Evolutionary conservation across 2,797 vertebrate genomes (phyloP), one percentile per base, ranked within the genome.

Genomic region (Philypnodon macrostomus): DNA sequence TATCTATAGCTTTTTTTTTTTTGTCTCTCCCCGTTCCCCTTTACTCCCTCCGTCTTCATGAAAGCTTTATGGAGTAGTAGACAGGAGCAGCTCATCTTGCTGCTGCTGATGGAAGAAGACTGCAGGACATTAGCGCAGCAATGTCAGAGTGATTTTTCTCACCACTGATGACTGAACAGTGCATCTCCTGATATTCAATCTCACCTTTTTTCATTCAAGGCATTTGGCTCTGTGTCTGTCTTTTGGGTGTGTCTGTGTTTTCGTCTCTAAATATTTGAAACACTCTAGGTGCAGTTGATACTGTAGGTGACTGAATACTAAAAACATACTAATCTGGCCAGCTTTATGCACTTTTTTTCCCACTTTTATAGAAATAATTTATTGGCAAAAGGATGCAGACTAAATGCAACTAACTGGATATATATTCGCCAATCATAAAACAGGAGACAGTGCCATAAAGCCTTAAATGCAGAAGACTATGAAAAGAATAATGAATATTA

Each of bases 21-120:
- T 42, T 29, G 36, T 57, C 45, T 63, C 46, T 62, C 48, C n/a
- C n/a, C n/a, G n/a, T n/a, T 50, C 35, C 59, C 64, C 69, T 70
- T 63, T 64, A 41, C 47, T 56, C 55, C 57, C 52, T 73, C 59
- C 32, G 42, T 60, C 55, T 72, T 73, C 53, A 68, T 77, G 38
- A 67, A 76, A 77, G 63, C 62, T 83, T 81, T 76, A 73, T 64
- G 65, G 61, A 56, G 51, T 46, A 54, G 53, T 42, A 73, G 76
- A 57, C 70, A 75, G 58, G 50, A 61, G 53, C 66, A 36, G 31
- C 51, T 47, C 63, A 56, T 73, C 63, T 47, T 2, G 49, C 57
- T 66, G 52, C 45, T 39, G 46, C 66, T 77, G 75, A 78, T 75
- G 51, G 63, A 74, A 52, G 59, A 27, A 71, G 56, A 67, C 67